Percentiles rank a stretch among this genome's conserved stretches.
These are phyloP conservation scores for Beris chalybata DNA, from an alignment of 2,888 invertebrate species.

Conservation along the genomic window DNA sequence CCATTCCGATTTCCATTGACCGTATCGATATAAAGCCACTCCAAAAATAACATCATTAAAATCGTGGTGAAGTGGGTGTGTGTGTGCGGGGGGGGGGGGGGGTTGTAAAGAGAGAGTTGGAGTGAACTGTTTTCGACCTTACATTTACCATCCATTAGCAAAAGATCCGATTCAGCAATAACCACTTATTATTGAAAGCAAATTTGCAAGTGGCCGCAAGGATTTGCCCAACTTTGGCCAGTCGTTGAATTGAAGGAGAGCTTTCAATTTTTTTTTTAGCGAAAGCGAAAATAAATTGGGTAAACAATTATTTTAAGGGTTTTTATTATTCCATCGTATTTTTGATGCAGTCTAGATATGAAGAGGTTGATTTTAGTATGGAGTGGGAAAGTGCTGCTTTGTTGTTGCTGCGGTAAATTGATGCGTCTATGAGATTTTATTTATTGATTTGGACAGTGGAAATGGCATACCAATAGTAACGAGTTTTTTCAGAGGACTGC, in stretches of 20 bases:
- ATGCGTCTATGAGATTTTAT: not conserved
- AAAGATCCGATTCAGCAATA: too few relatives aligned
- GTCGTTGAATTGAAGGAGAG: not conserved
- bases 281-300: constrained; percentile 4
- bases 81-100: too few relatives aligned
- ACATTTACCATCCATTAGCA: not conserved
- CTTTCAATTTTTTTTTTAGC: not conserved
- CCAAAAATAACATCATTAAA: constrained; percentile 23
- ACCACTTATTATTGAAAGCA: constrained; percentile 7
- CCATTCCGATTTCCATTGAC: constrained; percentile 11
- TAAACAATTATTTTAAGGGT: not conserved
- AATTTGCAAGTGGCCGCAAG: not conserved
- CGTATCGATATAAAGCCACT: not conserved
- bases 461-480: not conserved
- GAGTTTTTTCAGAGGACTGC: not conserved
- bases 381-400: not conserved
- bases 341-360: too few relatives aligned
- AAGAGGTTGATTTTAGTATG: not conserved
- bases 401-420: not conserved
- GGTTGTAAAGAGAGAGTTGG: too few relatives aligned
- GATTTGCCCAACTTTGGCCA: not conserved
- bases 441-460: not conserved
- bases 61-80: not conserved
- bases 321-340: not conserved
- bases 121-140: not conserved